phyloP scores from a whole-genome alignment of 2,113 vertebrate species.

The Neoarius graeffei region DNA sequence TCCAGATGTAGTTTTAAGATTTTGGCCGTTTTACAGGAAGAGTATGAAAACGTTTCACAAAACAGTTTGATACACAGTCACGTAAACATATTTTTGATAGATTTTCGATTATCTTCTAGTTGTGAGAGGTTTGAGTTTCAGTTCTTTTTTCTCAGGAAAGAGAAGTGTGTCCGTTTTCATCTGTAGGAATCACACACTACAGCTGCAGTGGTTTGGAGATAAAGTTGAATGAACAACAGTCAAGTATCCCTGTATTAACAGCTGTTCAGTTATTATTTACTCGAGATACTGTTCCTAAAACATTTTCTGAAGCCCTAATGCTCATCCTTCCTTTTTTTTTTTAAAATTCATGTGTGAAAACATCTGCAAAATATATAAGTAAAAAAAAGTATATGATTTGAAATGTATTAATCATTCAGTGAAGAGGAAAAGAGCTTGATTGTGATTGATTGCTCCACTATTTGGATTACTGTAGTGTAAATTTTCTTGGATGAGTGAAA shows the following conservation, averaged over 20 bases:
- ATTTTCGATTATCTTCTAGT: background rate
- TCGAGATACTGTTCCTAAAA: background rate
- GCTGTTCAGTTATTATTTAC: background rate
- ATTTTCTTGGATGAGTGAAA: conserved; percentile 12
- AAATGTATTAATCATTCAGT: background rate
- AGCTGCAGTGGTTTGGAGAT: background rate
- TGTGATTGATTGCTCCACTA: background rate
- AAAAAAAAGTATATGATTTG: background rate
- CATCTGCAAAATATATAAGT: too few species aligned
- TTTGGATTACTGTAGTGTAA: background rate
- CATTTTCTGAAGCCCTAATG: background rate
- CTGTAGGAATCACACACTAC: background rate
- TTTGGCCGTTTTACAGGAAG: background rate
- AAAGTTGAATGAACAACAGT: background rate
- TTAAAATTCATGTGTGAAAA: too few species aligned
- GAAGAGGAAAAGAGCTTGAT: background rate
- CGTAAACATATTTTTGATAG: too few species aligned
- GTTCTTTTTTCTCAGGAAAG: background rate
- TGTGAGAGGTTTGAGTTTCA: background rate
- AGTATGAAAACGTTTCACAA: background rate
- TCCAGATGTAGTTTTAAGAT: background rate
- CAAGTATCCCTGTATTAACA: background rate
- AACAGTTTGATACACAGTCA: background rate
- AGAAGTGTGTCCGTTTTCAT: background rate
- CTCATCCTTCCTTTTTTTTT: too few species aligned